These are phyloP conservation scores for Hypsopygia costalis DNA, from an alignment of 2,888 invertebrate genomes.

Conservation along the genomic window DNA sequence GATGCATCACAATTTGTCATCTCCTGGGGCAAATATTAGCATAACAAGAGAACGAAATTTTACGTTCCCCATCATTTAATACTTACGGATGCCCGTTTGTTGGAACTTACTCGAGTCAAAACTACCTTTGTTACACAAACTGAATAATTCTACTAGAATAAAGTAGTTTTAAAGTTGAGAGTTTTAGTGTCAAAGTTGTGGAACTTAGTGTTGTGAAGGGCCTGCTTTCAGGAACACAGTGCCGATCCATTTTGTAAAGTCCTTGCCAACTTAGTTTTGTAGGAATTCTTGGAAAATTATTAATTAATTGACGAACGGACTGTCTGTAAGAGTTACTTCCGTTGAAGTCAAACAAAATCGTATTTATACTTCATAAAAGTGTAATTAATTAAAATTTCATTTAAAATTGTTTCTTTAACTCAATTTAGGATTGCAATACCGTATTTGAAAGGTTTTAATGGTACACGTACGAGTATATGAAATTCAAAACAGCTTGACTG, in stretches of 20 bases:
- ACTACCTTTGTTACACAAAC: conserved; percentile 17
- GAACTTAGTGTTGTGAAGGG: conserved; percentile 2
- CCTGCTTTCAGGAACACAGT: not conserved
- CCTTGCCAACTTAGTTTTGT: not conserved
- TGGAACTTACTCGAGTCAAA: conserved; percentile 11
- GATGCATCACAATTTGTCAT: conserved; percentile 50
- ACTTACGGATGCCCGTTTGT: conserved; percentile 19
- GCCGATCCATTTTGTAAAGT: not conserved
- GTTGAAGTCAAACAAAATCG: too few species aligned
- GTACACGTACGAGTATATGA: too few species aligned
- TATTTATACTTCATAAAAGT: too few species aligned
- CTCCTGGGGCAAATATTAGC: conserved; percentile 41
- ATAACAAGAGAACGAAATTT: conserved; percentile 41
- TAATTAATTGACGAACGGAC: not conserved
- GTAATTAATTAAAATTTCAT: too few species aligned
- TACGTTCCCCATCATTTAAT: conserved; percentile 43
- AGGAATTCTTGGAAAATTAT: not conserved
- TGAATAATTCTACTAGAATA: conserved; percentile 13
- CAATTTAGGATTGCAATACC: too few species aligned
- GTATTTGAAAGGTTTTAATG: too few species aligned
- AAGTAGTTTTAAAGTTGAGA: conserved; percentile 19
- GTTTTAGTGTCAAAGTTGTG: conserved; percentile 5
- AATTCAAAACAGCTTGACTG: too few species aligned
- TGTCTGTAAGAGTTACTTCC: too few species aligned
- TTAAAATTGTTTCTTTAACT: too few species aligned